These are phyloP conservation scores for Drosophila repletoides DNA, from an alignment of 1,140 invertebrate species.

Conservation along the genomic window DNA sequence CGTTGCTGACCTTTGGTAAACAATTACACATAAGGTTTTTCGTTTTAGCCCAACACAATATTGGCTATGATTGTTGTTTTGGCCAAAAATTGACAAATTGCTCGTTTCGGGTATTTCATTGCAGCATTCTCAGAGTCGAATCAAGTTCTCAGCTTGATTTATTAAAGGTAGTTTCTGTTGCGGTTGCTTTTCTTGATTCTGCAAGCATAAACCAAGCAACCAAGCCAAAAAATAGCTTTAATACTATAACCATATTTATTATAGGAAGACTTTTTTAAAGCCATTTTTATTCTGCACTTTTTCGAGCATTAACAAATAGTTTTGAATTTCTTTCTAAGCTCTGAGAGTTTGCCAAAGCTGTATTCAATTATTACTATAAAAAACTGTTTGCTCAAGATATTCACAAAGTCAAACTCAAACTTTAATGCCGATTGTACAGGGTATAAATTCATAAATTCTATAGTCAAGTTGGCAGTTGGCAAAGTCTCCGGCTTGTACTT, in stretches of 20 bases:
- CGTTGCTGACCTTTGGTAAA: slow-evolving; percentile 71
- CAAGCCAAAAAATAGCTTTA: no score
- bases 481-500: neutral
- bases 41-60: slow-evolving; percentile 6
- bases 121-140: slow-evolving; percentile 1
- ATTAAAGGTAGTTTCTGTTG: slow-evolving; percentile 1
- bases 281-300: no score
- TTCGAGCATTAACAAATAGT: neutral
- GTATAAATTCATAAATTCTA: slow-evolving; percentile 18
- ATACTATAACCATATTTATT: no score
- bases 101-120: slow-evolving; percentile 2
- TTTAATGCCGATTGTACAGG: slow-evolving; percentile 5
- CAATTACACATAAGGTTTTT: slow-evolving; percentile 42
- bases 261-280: no score
- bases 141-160: slow-evolving; percentile 1
- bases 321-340: no score
- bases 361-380: no score
- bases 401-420: no score
- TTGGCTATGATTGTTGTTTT: neutral
- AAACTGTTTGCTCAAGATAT: neutral
- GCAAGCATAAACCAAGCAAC: no score
- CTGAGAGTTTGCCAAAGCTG: no score
- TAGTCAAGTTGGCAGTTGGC: slow-evolving; percentile 9
- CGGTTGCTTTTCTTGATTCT: slow-evolving; percentile 38
- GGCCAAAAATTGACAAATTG: slow-evolving; percentile 32